Base-by-base conservation (phyloP, 1,140 invertebrate genomes). In the Wiebesia pumilae region DNA sequence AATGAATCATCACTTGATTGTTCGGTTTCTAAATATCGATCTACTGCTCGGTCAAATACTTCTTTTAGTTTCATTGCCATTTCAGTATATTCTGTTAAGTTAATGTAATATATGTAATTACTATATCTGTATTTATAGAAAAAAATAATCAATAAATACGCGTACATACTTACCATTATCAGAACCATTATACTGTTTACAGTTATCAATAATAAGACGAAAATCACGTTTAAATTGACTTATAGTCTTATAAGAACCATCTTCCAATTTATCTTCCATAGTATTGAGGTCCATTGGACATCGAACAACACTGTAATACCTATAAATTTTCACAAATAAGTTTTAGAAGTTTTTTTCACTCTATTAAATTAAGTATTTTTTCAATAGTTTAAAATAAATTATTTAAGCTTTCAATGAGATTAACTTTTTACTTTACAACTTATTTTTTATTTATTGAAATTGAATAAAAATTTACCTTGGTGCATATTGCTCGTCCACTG, bases 171-270 rank as follows among this genome's bases (percentile, higher is more conserved):
- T 93, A 98, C 98, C 97, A 95, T 98, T 98, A 90, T 98, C 96
- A 88, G 96, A 96, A 62, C 98, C 98, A 95, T 98, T 98, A 91
- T 98, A 99, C 78, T 98, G 94, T 86, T 96, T 94, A 92, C 98
- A 98, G 92, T 99, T 99, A 89, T 98, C 97, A 21, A 98, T 96
- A 90, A 98, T 98, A 67, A 98, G 95, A 89, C 97, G 96, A 93
- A 98, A 98, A 93, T 98, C 98, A 6, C 95, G 95, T 90, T 97
- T 96, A 92, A 98, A 98, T 94, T 97, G 96, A 69, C 95, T 95
- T 87, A 97, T 96, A 87, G 95, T 96, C 47, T 96, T 95, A 90
- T 99, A 98, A 85, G 96, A 95, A 43, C 97, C 96, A 89, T 95
- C 95, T 90, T 98, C 97, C 27, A 98, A 93, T 89, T 97, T 96